Percentiles rank a stretch among this genome's conserved stretches.
Conservation (phyloP, 2,888 invertebrate genomes). For the Hydroisotoma schaefferi region DNA sequence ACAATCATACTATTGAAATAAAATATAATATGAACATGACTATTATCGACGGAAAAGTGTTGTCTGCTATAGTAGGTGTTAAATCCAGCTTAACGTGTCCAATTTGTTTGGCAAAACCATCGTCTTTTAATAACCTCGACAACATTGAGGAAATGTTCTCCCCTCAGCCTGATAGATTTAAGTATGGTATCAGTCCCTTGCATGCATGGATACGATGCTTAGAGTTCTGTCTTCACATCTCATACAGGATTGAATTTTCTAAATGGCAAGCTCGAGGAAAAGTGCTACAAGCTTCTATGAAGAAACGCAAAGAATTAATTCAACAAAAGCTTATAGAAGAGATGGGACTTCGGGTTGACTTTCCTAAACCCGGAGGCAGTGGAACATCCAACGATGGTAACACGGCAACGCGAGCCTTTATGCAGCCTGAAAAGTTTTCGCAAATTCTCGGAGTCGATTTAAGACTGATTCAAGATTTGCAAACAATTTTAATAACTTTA, state of each 20-base stretch:
- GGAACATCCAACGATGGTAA: conserved; percentile 28
- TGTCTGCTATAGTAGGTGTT: neutral
- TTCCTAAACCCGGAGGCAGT: conserved; percentile 11
- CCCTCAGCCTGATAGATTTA: neutral
- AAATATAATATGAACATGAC: neutral
- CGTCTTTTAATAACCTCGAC: neutral
- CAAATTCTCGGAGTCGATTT: conserved; percentile 9
- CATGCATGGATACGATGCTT: conserved; percentile 16
- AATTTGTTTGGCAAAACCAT: conserved; percentile 11
- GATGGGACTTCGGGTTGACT: conserved; percentile 12
- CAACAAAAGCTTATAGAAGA: neutral
- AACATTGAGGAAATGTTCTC: neutral
- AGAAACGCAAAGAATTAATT: neutral
- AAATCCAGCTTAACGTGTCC: conserved; percentile 2
- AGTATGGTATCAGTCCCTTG: conserved; percentile 13
- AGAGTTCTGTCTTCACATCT: conserved; percentile 5
- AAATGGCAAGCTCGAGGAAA: conserved; percentile 1
- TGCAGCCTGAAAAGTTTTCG: conserved; percentile 8
- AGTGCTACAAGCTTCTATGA: neutral
- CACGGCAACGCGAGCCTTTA: conserved; percentile 16
- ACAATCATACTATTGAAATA: neutral
- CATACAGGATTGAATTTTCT: conserved; percentile 1
- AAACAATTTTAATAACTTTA: neutral
- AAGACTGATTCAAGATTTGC: conserved; percentile 7
- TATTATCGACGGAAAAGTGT: conserved; percentile 16